Conservation (phyloP, 2,113 vertebrate genomes). For the Psammodynastes pulverulentus region DNA sequence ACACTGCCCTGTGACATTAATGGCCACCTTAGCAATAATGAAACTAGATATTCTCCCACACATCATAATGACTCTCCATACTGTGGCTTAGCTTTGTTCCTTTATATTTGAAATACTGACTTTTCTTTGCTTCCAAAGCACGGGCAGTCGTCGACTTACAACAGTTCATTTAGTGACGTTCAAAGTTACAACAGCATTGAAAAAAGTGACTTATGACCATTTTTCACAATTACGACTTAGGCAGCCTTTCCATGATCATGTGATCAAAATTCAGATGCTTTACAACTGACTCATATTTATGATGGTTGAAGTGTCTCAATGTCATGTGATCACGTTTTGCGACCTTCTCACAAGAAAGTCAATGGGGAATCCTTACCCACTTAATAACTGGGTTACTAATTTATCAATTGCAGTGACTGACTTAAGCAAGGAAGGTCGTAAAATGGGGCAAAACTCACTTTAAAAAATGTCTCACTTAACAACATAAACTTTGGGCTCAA, state of each 20-base stretch:
- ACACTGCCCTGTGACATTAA: neutral
- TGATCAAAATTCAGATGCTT: neutral
- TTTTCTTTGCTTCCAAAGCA: neutral
- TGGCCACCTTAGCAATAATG: neutral
- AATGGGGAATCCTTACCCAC: neutral
- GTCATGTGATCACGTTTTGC: neutral
- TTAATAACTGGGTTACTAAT: neutral
- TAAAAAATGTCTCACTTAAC: neutral
- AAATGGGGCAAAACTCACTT: neutral
- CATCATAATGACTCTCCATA: neutral
- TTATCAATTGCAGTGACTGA: neutral
- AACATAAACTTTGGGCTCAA: neutral
- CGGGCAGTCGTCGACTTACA: neutral
- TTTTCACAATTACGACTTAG: neutral
- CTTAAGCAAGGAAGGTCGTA: neutral
- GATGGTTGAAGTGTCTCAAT: fast-evolving
- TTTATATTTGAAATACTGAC: neutral
- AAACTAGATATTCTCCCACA: neutral
- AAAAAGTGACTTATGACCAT: neutral
- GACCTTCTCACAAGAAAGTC: neutral
- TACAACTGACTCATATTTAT: neutral
- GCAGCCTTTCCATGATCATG: neutral
- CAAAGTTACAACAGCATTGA: neutral
- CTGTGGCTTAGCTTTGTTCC: neutral
- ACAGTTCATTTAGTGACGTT: neutral